These are phyloP conservation scores for Hemicordylus capensis DNA, from an alignment of 2,113 vertebrate species.

Conservation along the genomic window DNA sequence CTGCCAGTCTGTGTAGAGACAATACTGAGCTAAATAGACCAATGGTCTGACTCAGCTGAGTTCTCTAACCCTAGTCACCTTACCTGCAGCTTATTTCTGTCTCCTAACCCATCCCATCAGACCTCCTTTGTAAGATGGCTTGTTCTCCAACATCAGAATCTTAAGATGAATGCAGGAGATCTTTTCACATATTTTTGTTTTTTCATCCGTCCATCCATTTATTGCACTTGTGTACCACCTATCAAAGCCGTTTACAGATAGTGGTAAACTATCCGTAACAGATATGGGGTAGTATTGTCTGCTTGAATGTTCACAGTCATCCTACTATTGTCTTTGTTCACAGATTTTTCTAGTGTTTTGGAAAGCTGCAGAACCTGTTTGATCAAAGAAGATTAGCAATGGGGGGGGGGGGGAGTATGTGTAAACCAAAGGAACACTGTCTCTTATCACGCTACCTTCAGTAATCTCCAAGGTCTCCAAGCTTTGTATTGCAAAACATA, in stretches of 20 bases:
- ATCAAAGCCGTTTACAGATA: too few species aligned
- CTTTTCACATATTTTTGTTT: too few species aligned
- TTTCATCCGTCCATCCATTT: too few species aligned
- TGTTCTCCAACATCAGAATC: fast-evolving
- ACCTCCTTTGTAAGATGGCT: not conserved
- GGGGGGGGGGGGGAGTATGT: not conserved
- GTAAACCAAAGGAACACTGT: not conserved
- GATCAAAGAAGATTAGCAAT: not conserved
- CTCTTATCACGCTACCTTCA: not conserved
- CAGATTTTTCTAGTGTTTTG: not conserved
- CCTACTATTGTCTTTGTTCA: not conserved
- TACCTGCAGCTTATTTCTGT: not conserved
- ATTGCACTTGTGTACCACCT: too few species aligned
- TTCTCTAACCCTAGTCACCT: too few species aligned
- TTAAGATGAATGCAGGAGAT: not conserved
- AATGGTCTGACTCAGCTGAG: too few species aligned
- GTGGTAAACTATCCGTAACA: too few species aligned
- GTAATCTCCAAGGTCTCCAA: not conserved
- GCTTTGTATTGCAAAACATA: not conserved
- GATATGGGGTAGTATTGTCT: not conserved
- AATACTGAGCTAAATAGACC: too few species aligned
- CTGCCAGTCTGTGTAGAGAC: too few species aligned
- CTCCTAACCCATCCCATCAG: not conserved
- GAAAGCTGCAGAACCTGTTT: not conserved
- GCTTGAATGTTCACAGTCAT: not conserved